Evolutionary conservation across 1,140 invertebrate genomes (phyloP).

Genomic region (Drosophila tani): DNA sequence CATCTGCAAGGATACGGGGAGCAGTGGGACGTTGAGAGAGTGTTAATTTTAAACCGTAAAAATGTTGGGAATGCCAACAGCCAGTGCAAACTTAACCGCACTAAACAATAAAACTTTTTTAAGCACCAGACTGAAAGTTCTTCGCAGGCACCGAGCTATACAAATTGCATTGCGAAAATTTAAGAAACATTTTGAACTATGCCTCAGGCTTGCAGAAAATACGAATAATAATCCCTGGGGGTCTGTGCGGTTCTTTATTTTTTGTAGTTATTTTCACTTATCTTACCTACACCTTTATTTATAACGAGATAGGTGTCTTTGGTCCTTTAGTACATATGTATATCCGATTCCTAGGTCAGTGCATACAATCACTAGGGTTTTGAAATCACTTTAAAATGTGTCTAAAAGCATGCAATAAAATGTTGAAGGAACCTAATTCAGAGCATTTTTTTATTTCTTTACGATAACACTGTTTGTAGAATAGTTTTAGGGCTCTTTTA

Average conservation of each 20-base stretch:
- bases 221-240: conserved; percentile 9
- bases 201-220: conserved; percentile 1
- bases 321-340: too few species aligned
- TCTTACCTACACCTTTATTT: background rate
- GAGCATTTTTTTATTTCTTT: too few species aligned
- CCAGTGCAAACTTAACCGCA: conserved; percentile 37
- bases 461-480: too few species aligned
- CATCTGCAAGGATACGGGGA: conserved; percentile 82
- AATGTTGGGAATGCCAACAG: conserved; percentile 23
- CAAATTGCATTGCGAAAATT: conserved; percentile 14
- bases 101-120: conserved; percentile 26
- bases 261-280: too few species aligned
- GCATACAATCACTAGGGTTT: too few species aligned
- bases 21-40: conserved; percentile 28
- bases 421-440: too few species aligned
- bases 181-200: conserved; percentile 17
- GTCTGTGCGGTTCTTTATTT: background rate
- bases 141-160: conserved; percentile 8
- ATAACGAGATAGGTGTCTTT: background rate
- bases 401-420: too few species aligned
- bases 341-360: too few species aligned
- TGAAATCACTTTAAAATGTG: too few species aligned
- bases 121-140: conserved; percentile 17
- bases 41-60: conserved; percentile 69
- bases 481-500: too few species aligned